Evolutionary conservation across 2,113 vertebrate genomes (phyloP), one percentile per base, ranked within the genome.

Genomic region (Ellobius talpinus): DNA sequence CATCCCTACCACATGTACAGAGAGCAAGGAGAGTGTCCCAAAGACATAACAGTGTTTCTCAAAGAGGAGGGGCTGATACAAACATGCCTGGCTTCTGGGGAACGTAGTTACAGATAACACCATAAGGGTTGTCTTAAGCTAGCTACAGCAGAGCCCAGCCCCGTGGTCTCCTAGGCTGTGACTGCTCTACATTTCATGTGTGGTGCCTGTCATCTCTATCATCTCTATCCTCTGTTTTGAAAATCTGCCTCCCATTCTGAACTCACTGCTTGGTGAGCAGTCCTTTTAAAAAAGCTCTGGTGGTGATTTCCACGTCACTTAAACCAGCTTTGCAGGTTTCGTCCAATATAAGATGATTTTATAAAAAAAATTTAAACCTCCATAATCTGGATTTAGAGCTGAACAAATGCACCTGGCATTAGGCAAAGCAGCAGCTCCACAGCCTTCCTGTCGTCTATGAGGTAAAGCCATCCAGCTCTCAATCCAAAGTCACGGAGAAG

Each of bases 381-480:
- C 45, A 87, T 94, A 95, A 91, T 96, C 85, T 92, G 88, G 90
- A 93, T 89, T 85, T 92, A 82, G 39, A 29, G 33, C 82, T 95
- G 63, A 86, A 95, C 2, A 68, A 91, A 96, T 63, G 52, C 4
- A 91, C 33, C 33, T 89, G 73, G 74, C 21, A 82, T 87, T 93
- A 91, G 94, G 36, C 50, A 66, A 87, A 95, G 52, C 66, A 93
- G 61, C 10, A 77, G n/a, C 50, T 72, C 6, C 29, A 68, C 2
- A 14, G 72, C 70, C 74, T 89, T 73, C 12, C 39, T 77, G 16
- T 58, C 79, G 89, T 1, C 39, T n/a, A 77, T 13, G 4, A 87
- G 70, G 68, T 13, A 87, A 76, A 82, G 23, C 52, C 45, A 24
- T 88, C 47, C 66, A 11, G 63, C 33, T 36, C 31, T 78, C 91